Conservation (phyloP, 2,797 vertebrate species). For the Rhynchonycteris naso region DNA sequence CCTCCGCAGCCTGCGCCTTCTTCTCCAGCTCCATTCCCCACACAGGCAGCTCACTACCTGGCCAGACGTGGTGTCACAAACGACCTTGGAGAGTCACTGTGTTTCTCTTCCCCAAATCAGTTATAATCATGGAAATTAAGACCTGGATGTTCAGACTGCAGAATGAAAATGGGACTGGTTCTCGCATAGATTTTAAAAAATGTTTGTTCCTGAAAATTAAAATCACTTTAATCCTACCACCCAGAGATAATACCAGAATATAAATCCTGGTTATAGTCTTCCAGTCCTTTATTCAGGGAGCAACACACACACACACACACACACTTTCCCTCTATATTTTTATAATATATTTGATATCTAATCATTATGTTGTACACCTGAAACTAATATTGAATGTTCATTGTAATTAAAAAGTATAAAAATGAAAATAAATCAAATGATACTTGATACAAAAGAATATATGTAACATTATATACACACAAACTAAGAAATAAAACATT, state of each 20-base stretch:
- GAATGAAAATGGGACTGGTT: not conserved
- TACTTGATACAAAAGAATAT: not conserved
- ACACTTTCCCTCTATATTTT: not conserved
- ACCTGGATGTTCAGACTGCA: not conserved
- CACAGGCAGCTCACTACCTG: not conserved
- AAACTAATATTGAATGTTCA: not conserved
- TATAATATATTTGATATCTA: not conserved
- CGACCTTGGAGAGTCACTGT: not conserved
- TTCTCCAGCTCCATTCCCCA: not conserved
- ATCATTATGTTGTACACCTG: not conserved
- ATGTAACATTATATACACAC: not conserved
- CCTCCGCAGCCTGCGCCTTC: not conserved
- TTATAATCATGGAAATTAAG: not conserved
- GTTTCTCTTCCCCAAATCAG: not conserved
- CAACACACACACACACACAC: not conserved
- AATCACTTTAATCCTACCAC: not conserved
- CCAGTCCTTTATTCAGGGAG: not conserved
- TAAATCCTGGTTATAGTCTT: not conserved
- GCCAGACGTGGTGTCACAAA: not conserved
- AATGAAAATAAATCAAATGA: not conserved
- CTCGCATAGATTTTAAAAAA: not conserved
- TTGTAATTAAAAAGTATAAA: not conserved
- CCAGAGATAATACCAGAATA: not conserved
- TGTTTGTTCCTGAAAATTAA: slow-evolving; percentile 39
- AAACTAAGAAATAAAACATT: not conserved